Evolutionary conservation across 2,113 vertebrate species (phyloP).

Genomic region (Enhydra lutris): DNA sequence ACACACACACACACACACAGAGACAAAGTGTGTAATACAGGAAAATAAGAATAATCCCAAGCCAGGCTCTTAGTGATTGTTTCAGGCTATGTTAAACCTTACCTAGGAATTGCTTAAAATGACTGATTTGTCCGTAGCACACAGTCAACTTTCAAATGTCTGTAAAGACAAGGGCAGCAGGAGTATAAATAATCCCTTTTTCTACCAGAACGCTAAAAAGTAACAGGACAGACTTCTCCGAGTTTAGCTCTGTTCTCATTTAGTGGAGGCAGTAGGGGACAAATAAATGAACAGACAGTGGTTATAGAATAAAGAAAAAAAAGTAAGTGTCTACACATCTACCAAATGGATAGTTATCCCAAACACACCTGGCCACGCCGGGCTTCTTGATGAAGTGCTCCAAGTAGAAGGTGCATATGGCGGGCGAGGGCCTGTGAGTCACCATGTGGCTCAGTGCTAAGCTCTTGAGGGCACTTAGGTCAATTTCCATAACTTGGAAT

Average conservation of each 20-base stretch:
- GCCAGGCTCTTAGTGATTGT: background rate
- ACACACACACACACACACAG: background rate
- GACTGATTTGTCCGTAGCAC: background rate
- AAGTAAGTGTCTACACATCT: background rate
- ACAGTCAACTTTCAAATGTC: background rate
- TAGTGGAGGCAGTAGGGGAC: background rate
- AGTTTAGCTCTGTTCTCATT: background rate
- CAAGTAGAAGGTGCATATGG: background rate
- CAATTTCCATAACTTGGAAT: background rate
- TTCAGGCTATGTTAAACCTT: background rate
- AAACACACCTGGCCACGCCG: background rate
- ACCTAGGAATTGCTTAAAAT: background rate
- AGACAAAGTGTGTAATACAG: background rate
- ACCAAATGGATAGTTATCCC: background rate
- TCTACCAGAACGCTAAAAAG: background rate
- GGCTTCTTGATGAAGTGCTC: background rate
- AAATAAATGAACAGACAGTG: background rate
- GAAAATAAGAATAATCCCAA: background rate
- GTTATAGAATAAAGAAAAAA: background rate
- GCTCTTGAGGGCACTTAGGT: background rate
- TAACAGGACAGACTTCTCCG: background rate
- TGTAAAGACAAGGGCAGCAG: background rate
- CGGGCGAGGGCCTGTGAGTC: fast-evolving
- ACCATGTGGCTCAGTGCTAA: background rate
- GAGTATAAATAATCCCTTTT: background rate